Evolutionary conservation across 2,113 vertebrate species (phyloP).

Genomic region (Pseudorhombus dupliciocellatus): DNA sequence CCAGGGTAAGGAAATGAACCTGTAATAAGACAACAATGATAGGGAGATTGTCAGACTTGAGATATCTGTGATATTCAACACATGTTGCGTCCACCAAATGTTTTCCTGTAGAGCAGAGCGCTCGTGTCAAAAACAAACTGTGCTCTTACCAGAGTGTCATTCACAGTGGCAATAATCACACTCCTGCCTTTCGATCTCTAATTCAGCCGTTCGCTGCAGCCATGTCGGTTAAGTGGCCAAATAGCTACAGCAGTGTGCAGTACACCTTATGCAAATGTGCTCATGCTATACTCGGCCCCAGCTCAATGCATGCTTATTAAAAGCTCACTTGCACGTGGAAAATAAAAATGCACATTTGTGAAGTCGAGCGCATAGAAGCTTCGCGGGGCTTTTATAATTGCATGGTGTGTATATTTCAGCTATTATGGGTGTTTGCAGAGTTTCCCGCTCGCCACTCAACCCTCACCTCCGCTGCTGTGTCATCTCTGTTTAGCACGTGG

Average conservation of each 20-base stretch:
- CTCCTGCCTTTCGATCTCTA: slow-evolving; percentile 12
- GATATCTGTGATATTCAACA: too few species aligned
- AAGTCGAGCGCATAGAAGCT: slow-evolving; percentile 19
- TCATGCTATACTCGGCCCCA: not conserved
- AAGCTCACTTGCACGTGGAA: slow-evolving; percentile 9
- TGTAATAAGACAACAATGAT: too few species aligned
- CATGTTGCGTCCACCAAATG: not conserved
- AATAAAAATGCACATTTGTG: slow-evolving; percentile 4
- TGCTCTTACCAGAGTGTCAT: not conserved
- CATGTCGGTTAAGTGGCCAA: slow-evolving; percentile 11
- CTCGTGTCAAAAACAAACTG: slow-evolving; percentile 33
- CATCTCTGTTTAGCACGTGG: not conserved
- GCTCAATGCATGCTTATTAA: slow-evolving; percentile 21
- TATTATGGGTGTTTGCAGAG: not conserved
- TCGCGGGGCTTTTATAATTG: slow-evolving; percentile 10
- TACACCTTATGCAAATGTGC: slow-evolving; percentile 44
- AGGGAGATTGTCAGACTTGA: too few species aligned
- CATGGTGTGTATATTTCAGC: not conserved
- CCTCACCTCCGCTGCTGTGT: not conserved
- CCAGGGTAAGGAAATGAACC: too few species aligned
- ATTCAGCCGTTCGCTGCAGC: slow-evolving; percentile 13
- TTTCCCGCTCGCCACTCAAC: not conserved
- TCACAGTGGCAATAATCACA: slow-evolving; percentile 9
- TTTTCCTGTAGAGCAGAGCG: slow-evolving; percentile 57
- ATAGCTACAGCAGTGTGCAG: not conserved